Conservation (phyloP, 2,113 vertebrate species). For the Melanostigma gelatinosum region DNA sequence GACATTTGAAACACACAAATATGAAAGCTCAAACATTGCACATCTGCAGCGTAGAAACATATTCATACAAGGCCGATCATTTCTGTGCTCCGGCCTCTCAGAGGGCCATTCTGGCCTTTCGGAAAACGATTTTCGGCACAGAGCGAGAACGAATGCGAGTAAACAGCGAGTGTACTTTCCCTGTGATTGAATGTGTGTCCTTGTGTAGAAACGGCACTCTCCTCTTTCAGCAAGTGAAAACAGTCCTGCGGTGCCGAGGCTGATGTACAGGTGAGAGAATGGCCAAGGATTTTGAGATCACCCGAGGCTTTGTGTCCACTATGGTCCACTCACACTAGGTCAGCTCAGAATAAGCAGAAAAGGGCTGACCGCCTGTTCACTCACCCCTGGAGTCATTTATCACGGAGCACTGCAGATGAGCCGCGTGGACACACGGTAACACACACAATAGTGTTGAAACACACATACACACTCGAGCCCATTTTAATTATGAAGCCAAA, state of each 20-base stretch:
- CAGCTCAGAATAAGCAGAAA: slow-evolving; percentile 76
- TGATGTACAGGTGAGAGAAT: slow-evolving; percentile 73
- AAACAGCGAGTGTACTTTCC: slow-evolving; percentile 59
- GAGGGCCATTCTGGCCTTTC: slow-evolving; percentile 33
- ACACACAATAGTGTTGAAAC: slow-evolving; percentile 2
- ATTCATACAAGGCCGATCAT: slow-evolving; percentile 2
- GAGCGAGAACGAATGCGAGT: slow-evolving; percentile 21
- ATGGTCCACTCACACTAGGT: slow-evolving; percentile 66
- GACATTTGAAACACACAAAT: neutral
- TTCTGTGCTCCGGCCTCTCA: slow-evolving; percentile 25
- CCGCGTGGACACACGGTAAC: slow-evolving; percentile 23
- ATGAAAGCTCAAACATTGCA: neutral
- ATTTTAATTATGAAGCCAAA: slow-evolving; percentile 73
- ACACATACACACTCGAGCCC: slow-evolving; percentile 24
- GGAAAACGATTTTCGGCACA: slow-evolving; percentile 24
- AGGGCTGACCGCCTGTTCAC: slow-evolving; percentile 65
- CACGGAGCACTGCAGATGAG: slow-evolving; percentile 64
- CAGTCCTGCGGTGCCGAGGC: slow-evolving; percentile 49
- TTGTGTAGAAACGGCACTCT: slow-evolving; percentile 61
- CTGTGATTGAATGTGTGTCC: slow-evolving; percentile 68
- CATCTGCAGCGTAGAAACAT: neutral
- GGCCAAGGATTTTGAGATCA: slow-evolving; percentile 65
- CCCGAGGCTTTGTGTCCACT: slow-evolving; percentile 71
- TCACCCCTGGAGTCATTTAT: slow-evolving; percentile 77
- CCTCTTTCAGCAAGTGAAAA: slow-evolving; percentile 49